phyloP scores from a whole-genome alignment of 2,888 invertebrate genomes.

The Hypercompe scribonia region DNA sequence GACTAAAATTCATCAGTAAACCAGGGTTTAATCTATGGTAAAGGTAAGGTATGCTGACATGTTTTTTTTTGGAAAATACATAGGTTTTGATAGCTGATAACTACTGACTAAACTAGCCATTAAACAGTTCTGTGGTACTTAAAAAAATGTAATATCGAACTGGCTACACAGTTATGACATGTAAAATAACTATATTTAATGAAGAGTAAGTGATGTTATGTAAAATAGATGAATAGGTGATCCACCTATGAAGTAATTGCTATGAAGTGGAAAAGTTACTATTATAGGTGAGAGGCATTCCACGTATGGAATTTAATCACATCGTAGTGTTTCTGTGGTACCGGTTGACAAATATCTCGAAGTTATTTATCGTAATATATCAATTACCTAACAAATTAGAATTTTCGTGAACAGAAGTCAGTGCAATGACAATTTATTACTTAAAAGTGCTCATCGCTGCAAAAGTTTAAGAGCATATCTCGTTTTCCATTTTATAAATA shows the following conservation, averaged over 20 bases:
- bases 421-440: not conserved
- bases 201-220: too few relatives aligned
- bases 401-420: not conserved
- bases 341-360: not conserved
- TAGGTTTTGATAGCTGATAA: too few relatives aligned
- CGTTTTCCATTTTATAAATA: not conserved
- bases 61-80: too few relatives aligned
- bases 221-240: too few relatives aligned
- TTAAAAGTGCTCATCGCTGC: not conserved
- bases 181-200: too few relatives aligned
- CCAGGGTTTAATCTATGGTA: too few relatives aligned
- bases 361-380: not conserved
- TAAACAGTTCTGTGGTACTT: not conserved
- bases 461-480: not conserved
- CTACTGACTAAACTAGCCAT: too few relatives aligned
- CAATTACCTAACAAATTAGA: not conserved
- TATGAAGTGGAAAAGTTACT: too few relatives aligned
- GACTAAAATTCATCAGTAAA: too few relatives aligned
- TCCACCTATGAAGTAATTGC: not conserved
- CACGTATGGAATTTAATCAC: not conserved
- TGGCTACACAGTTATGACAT: not conserved
- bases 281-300: too few relatives aligned
- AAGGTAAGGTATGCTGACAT: too few relatives aligned
- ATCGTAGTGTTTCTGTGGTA: not conserved
- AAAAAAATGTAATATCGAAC: not conserved